A percentile compares a stretch with the other conserved stretches of the same genome.
Evolutionary conservation across 2,888 invertebrate species (phyloP).

Genomic region (Thereva nobilitata): DNA sequence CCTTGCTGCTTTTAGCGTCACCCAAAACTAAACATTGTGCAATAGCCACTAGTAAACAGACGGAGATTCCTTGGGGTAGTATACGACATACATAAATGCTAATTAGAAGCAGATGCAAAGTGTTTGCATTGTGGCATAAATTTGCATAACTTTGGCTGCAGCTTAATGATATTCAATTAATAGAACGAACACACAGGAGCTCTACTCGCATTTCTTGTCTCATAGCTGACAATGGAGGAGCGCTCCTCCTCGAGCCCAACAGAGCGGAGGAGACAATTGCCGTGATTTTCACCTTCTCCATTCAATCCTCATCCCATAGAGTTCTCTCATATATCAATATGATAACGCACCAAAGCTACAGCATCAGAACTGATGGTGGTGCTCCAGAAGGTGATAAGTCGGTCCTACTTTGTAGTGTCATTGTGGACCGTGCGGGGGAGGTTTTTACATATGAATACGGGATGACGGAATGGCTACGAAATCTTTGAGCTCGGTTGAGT

Average conservation of each 20-base stretch:
- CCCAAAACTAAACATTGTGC: too few species aligned
- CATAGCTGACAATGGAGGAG: slow-evolving; percentile 15
- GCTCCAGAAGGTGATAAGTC: slow-evolving; percentile 39
- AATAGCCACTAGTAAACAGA: neutral
- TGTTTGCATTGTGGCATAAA: slow-evolving; percentile 38
- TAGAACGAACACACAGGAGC: slow-evolving; percentile 18
- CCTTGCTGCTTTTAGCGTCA: too few species aligned
- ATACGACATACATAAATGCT: slow-evolving; percentile 30
- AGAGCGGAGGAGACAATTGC: slow-evolving; percentile 23
- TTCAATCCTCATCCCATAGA: slow-evolving; percentile 2
- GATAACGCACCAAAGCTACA: slow-evolving; percentile 32
- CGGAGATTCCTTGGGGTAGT: neutral
- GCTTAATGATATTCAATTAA: slow-evolving; percentile 40
- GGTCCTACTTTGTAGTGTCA: slow-evolving; percentile 24
- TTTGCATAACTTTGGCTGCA: slow-evolving; percentile 36
- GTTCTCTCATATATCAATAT: slow-evolving; percentile 39
- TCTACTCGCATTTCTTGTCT: slow-evolving; percentile 16
- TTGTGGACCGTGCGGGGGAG: neutral
- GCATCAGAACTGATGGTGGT: neutral
- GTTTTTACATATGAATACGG: slow-evolving; percentile 39
- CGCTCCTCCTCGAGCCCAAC: slow-evolving; percentile 3
- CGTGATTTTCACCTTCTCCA: neutral
- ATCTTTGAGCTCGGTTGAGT: slow-evolving; percentile 37
- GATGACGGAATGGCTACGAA: slow-evolving; percentile 15
- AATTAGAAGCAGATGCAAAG: slow-evolving; percentile 32